Percentiles rank a stretch among this genome's conserved stretches.
Evolutionary conservation across 2,888 invertebrate genomes (phyloP).

Genomic region (Troilus luridus): DNA sequence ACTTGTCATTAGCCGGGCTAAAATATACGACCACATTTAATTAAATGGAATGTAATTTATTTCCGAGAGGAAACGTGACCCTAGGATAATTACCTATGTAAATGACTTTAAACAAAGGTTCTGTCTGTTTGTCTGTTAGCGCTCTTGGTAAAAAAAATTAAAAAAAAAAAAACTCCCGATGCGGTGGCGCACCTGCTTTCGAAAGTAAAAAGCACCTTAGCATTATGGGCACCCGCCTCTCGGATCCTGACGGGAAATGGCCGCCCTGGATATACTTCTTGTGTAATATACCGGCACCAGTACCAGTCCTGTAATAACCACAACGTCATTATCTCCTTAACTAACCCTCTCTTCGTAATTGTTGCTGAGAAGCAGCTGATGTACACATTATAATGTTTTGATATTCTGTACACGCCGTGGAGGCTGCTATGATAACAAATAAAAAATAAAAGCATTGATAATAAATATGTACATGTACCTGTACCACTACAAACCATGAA

Average conservation of each 20-base stretch:
- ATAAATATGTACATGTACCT: no score
- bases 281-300: not conserved
- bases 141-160: not conserved
- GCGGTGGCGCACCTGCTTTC: constrained; percentile 49
- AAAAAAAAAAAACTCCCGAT: not conserved
- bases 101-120: constrained; percentile 51
- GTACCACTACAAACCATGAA: no score
- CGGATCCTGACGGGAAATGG: constrained; percentile 19
- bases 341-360: not conserved
- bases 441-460: no score
- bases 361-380: not conserved
- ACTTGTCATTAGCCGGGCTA: constrained; percentile 11
- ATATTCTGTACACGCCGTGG: not conserved
- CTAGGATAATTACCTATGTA: constrained; percentile 54
- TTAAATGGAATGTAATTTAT: constrained; percentile 57
- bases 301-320: not conserved
- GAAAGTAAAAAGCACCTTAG: constrained; percentile 30
- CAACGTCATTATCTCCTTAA: constrained; percentile 1
- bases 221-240: constrained; percentile 7
- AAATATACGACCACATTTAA: constrained; percentile 49
- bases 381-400: not conserved
- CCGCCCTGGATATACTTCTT: not conserved
- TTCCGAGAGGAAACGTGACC: constrained; percentile 51
- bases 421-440: no score
- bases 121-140: constrained; percentile 52